Percentiles rank a stretch among this genome's conserved stretches.
phyloP scores from a whole-genome alignment of 2,797 vertebrate genomes.

The Manis pentadactyla region DNA sequence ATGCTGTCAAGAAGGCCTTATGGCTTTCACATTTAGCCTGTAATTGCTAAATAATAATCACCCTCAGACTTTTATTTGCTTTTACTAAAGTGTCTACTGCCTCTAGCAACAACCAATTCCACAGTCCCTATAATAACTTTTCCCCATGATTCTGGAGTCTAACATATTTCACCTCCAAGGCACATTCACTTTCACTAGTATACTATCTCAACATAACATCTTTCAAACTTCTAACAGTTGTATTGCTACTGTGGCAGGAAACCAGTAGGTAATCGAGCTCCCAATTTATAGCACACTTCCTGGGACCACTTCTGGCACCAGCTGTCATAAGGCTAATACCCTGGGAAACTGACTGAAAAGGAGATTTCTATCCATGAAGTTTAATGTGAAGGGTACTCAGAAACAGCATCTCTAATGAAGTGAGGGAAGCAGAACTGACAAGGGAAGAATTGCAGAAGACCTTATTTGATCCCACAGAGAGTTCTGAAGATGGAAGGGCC shows the following conservation, averaged over 20 bases:
- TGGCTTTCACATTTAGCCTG: conserved; percentile 1
- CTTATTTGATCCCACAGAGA: not conserved
- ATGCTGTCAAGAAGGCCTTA: not conserved
- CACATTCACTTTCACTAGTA: not conserved
- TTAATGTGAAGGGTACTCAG: not conserved
- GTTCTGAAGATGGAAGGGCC: not conserved
- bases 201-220: not conserved
- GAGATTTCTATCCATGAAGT: not conserved
- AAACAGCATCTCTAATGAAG: not conserved
- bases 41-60: conserved; percentile 26
- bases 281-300: not conserved
- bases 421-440: not conserved
- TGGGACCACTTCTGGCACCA: not conserved
- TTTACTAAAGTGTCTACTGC: not conserved
- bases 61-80: not conserved
- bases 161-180: not conserved
- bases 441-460: not conserved
- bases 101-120: conserved; percentile 6
- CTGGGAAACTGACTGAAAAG: not conserved
- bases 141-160: not conserved
- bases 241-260: not conserved
- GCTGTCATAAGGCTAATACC: not conserved
- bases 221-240: not conserved
- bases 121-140: not conserved
- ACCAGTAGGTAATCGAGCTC: not conserved